A percentile compares a stretch with the other conserved stretches of the same genome.
Evolutionary conservation across 2,113 vertebrate species (phyloP).

Genomic region (Andinoacara biseriatus): DNA sequence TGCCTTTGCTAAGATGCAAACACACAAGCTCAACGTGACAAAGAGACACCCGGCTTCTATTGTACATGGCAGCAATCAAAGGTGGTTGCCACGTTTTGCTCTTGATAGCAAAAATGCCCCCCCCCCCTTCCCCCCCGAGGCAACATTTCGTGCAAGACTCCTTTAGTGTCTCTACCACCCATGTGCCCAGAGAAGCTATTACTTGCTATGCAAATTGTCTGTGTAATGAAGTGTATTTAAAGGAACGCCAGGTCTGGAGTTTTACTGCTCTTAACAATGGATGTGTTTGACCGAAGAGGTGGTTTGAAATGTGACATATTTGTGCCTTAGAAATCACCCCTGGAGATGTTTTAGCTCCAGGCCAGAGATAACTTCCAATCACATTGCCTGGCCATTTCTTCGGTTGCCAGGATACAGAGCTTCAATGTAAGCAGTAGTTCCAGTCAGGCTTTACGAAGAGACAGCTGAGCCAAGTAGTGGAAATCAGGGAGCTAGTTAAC

Average conservation of each 20-base stretch:
- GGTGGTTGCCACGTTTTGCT: not conserved
- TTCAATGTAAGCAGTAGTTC: conserved; percentile 34
- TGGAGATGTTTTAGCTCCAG: conserved; percentile 47
- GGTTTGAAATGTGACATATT: conserved; percentile 51
- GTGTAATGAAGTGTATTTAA: conserved; percentile 3
- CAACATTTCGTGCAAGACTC: not conserved
- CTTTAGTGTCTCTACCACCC: not conserved
- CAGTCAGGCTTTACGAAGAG: conserved; percentile 30
- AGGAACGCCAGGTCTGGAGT: conserved; percentile 3
- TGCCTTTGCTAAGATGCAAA: conserved; percentile 6
- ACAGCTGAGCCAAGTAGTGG: conserved; percentile 22
- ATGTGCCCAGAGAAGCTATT: not conserved
- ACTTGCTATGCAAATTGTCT: not conserved
- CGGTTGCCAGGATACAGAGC: conserved; percentile 63
- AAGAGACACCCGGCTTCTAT: not conserved
- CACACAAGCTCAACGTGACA: not conserved
- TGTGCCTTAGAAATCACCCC: conserved; percentile 51
- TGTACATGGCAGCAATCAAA: conserved; percentile 12
- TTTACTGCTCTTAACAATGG: conserved; percentile 2
- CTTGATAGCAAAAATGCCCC: not conserved
- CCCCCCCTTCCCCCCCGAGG: too few species aligned
- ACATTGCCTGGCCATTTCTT: conserved; percentile 38
- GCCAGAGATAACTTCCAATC: conserved; percentile 47
- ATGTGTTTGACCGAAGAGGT: conserved; percentile 12
- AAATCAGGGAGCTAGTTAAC: conserved; percentile 30